phyloP scores from a whole-genome alignment of 2,113 vertebrate species.

The Rhinichthys klamathensis region DNA sequence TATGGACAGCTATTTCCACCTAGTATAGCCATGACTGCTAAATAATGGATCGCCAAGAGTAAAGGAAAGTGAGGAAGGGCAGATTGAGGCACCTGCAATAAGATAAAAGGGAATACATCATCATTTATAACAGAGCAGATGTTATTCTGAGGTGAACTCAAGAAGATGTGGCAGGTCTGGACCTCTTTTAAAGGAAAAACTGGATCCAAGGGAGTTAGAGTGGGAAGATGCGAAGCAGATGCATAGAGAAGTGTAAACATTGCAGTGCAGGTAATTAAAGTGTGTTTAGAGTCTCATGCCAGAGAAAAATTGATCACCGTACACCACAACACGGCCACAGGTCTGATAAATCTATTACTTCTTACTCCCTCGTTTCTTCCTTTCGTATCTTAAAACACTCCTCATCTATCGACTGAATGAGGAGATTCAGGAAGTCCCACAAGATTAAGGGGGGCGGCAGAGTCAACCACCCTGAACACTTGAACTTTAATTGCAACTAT shows the following conservation, averaged over 20 bases:
- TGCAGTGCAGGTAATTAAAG: conserved; percentile 72
- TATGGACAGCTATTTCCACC: conserved; percentile 53
- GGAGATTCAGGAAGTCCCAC: conserved; percentile 52
- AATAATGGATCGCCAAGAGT: conserved; percentile 22
- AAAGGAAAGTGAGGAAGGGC: conserved; percentile 1
- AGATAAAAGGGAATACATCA: conserved; percentile 23
- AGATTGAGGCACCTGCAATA: conserved; percentile 1
- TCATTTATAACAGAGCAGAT: conserved; percentile 12
- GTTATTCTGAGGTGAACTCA: not conserved
- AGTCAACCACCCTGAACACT: conserved; percentile 55
- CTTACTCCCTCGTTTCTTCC: conserved; percentile 10
- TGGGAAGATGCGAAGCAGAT: conserved; percentile 63
- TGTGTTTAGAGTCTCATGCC: conserved; percentile 68
- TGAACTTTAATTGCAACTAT: conserved; percentile 64
- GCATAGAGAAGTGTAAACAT: conserved; percentile 67
- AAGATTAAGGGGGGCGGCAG: conserved; percentile 45
- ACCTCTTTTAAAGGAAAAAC: conserved; percentile 41
- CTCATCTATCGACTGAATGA: conserved; percentile 33
- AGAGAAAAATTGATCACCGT: conserved; percentile 66
- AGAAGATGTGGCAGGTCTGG: conserved; percentile 45
- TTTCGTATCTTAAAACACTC: conserved; percentile 25
- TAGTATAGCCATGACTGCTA: not conserved
- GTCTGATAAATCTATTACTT: conserved; percentile 68
- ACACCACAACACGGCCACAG: conserved; percentile 59
- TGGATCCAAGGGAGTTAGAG: conserved; percentile 56